Base-by-base conservation (phyloP, 2,113 vertebrate species). In the Candoia aspera region DNA sequence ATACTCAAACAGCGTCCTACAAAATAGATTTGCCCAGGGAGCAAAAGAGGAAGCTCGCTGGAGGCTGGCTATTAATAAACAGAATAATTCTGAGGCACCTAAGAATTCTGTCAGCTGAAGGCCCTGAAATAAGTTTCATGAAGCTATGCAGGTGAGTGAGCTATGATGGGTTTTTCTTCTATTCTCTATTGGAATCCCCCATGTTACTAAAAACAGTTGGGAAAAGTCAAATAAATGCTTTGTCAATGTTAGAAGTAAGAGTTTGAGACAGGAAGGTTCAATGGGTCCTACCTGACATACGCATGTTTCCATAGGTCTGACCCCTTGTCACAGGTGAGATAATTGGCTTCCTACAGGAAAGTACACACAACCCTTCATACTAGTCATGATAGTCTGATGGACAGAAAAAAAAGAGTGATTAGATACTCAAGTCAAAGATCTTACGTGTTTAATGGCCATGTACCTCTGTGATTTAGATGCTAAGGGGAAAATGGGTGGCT, bases 41-140 rank as follows among this genome's bases (percentile, higher is more conserved):
- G 42, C 42, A 42, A 42, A 42, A 42, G 42, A 42, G 42, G 42
- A 42, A 42, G 42, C 42, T 42, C 42, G 3, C 42, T 42, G 42
- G 42, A 42, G 42, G 42, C 42, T 42, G 42, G 42, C 42, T 42
- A 42, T 42, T 42, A 42, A 42, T 42, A 42, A 42, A 42, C 42
- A 42, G 42, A 42, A 3, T 68, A 68, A 60, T 29, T 17, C 26
- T 21, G 37, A 42, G 58, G 73, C 33, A 64, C 57, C 42, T 73
- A 88, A 49, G 11, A 57, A 84, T 90, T 53, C 42, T 84, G 49
- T n/a, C 73, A 84, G 86, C 64, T 85, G 21, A 91, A 84, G 46
- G 33, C 49, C 84, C 9, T 84, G 55, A 10, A 55, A 60, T 55
- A 84, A 57, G 19, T 91, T 88, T 88, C 73, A 84, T 49, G n/a